Conservation (phyloP, 2,888 invertebrate species). For the Itoplectis maculator region DNA sequence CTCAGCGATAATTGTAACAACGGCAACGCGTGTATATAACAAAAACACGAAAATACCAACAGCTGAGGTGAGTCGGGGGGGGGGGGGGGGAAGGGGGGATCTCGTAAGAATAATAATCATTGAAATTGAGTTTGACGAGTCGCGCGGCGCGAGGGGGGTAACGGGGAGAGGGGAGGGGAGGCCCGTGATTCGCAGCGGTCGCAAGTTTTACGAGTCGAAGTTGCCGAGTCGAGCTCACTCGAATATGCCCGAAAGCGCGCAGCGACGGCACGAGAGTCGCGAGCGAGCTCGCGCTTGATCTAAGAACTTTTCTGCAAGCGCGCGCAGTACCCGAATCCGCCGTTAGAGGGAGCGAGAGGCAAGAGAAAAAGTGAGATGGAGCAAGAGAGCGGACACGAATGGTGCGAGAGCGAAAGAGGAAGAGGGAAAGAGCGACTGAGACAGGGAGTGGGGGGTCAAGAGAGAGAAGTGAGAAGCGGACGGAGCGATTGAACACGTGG, state of each 20-base stretch:
- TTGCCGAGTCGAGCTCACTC: constrained; percentile 36
- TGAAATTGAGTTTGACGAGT: constrained; percentile 43
- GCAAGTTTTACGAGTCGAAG: constrained; percentile 61
- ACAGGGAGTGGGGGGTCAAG: too few species aligned
- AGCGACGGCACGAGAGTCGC: constrained; percentile 21
- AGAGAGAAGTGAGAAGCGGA: background rate
- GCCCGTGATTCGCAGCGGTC: constrained; percentile 59
- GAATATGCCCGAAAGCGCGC: constrained; percentile 49
- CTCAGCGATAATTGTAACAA: background rate
- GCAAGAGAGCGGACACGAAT: too few species aligned
- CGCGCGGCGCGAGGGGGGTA: background rate
- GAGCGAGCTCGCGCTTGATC: constrained; percentile 54
- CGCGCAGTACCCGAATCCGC: constrained; percentile 34
- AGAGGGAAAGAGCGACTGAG: too few species aligned
- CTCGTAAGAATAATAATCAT: constrained; percentile 39
- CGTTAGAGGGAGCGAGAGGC: too few species aligned
- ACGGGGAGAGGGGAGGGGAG: too few species aligned
- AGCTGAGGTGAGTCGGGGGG: too few species aligned
- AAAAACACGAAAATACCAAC: background rate
- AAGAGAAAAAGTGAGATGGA: too few species aligned
- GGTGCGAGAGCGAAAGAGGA: too few species aligned
- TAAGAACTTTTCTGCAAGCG: constrained; percentile 61
- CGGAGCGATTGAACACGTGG: background rate
- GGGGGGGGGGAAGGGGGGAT: too few species aligned
- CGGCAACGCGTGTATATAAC: background rate